Evolutionary conservation across 2,797 vertebrate genomes (phyloP).

Genomic region (Melanogrammus aeglefinus): DNA sequence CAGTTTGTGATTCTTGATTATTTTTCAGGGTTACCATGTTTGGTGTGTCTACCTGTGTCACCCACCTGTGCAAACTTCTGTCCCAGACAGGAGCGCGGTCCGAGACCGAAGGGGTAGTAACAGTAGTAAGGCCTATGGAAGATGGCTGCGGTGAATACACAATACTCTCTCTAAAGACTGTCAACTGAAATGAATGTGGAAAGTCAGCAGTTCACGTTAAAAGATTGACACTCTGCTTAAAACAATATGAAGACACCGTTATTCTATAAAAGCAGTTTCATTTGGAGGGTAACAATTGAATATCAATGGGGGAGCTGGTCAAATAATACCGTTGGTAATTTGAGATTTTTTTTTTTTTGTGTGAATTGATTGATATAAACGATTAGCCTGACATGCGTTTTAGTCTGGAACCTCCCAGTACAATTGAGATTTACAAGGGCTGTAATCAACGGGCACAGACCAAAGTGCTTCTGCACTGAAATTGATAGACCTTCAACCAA

Average conservation of each 20-base stretch:
- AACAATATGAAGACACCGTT: too few species aligned
- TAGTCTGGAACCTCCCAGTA: too few species aligned
- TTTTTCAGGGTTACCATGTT: background rate
- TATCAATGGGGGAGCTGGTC: too few species aligned
- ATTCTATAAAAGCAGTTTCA: background rate
- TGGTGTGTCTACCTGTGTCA: background rate
- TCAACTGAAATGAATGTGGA: background rate
- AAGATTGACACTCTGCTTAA: too few species aligned
- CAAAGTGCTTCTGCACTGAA: too few species aligned
- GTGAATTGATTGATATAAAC: too few species aligned
- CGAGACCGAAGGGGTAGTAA: constrained; percentile 88
- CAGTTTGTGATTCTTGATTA: background rate
- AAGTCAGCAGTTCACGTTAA: background rate
- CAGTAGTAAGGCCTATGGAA: constrained; percentile 80
- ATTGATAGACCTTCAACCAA: too few species aligned
- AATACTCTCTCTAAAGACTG: background rate
- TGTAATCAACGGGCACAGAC: too few species aligned
- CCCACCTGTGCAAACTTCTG: constrained; percentile 88
- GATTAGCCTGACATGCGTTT: too few species aligned
- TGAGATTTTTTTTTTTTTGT: background rate
- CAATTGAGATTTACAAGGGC: too few species aligned
- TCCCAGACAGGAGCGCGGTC: constrained; percentile 86
- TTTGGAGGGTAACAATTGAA: background rate
- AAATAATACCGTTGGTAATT: background rate
- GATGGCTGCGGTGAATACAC: constrained; percentile 18